phyloP scores from a whole-genome alignment of 2,797 vertebrate genomes.

The Danionella dracula region DNA sequence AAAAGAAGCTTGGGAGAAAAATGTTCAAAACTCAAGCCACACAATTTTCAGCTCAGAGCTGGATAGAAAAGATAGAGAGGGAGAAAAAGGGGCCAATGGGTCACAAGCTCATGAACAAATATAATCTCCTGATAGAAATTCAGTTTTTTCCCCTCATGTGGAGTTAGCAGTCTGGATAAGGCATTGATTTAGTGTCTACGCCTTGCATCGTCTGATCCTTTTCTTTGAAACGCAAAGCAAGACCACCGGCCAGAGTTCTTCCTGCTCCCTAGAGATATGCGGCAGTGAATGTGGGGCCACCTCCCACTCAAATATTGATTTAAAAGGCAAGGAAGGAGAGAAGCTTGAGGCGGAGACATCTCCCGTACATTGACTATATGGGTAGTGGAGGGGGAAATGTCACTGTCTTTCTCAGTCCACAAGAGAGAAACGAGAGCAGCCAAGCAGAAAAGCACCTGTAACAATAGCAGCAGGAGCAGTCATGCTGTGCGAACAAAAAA shows the following conservation, averaged over 20 bases:
- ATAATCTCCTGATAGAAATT: constrained; percentile 41
- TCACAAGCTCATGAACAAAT: constrained; percentile 30
- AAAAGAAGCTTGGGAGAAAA: not conserved
- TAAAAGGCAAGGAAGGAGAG: constrained; percentile 29
- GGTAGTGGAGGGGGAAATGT: not conserved
- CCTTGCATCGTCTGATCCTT: constrained; percentile 34
- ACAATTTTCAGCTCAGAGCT: constrained; percentile 21
- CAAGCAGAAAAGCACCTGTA: constrained; percentile 21
- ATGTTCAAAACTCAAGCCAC: not conserved
- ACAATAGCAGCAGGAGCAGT: not conserved
- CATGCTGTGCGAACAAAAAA: constrained; percentile 2
- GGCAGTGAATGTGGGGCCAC: constrained; percentile 29
- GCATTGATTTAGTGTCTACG: constrained; percentile 58
- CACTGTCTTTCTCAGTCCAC: constrained; percentile 20
- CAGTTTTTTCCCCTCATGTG: constrained; percentile 18
- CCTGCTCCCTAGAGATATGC: constrained; percentile 50
- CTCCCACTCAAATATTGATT: constrained; percentile 63
- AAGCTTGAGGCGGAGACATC: constrained; percentile 28
- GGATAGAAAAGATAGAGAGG: not conserved
- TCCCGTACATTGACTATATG: constrained; percentile 19
- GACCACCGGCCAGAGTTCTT: constrained; percentile 17
- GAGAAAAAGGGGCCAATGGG: not conserved
- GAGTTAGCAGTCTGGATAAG: constrained; percentile 40
- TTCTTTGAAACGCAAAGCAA: constrained; percentile 34
- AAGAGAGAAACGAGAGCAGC: not conserved